These are phyloP conservation scores for Limnephilus rhombicus DNA, from an alignment of 2,888 invertebrate species.

Conservation along the genomic window DNA sequence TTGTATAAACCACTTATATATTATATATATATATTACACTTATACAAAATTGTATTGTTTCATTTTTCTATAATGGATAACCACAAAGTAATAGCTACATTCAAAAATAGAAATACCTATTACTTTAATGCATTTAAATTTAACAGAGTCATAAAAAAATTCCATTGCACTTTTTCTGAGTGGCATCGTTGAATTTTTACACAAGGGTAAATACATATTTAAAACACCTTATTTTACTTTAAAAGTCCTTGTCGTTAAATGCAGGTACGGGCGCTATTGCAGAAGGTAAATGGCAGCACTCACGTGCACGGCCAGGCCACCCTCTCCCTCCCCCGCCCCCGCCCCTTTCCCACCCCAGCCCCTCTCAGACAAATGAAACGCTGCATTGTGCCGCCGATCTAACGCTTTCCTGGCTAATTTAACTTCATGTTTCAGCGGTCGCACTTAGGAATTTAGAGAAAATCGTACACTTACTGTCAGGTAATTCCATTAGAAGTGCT, in stretches of 20 bases:
- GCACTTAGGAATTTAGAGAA: not conserved
- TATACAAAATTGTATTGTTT: too few species aligned
- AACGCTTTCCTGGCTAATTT: not conserved
- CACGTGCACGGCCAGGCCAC: not conserved
- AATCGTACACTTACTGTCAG: not conserved
- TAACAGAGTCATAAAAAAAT: not conserved
- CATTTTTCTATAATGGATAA: too few species aligned
- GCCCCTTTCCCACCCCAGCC: not conserved
- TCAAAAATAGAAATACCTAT: too few species aligned
- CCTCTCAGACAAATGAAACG: not conserved
- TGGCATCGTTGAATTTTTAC: not conserved
- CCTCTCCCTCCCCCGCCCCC: not conserved
- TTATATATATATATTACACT: too few species aligned
- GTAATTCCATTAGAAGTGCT: not conserved
- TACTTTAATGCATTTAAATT: too few species aligned
- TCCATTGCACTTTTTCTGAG: not conserved
- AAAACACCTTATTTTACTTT: not conserved
- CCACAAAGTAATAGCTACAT: too few species aligned
- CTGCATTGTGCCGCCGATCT: not conserved
- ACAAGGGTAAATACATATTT: not conserved
- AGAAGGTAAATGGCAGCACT: not conserved
- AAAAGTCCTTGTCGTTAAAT: not conserved
- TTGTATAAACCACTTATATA: too few species aligned
- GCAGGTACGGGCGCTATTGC: not conserved
- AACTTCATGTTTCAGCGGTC: not conserved